Evolutionary conservation across 2,113 vertebrate species (phyloP), one percentile per base, ranked within the genome.

Genomic region (Neolamprologus modestus): DNA sequence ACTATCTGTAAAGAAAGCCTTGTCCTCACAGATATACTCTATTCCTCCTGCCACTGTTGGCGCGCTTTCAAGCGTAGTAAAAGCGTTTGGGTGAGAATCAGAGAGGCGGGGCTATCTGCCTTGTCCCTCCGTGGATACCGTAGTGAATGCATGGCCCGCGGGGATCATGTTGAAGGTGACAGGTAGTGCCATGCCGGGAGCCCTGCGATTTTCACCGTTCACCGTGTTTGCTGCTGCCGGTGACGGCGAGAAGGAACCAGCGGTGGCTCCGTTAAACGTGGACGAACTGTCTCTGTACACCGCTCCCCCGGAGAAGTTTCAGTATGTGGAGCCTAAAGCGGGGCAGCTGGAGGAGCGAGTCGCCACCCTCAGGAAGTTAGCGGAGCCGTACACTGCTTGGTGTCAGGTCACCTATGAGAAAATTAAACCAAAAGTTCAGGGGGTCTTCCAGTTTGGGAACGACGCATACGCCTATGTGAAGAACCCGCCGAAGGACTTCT

Each of bases 401-500:
- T 95, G 89, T 52, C 89, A 97, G 97, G 96, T 91, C 86, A 93
- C 92, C 16, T 98, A 97, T 78, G 90, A 82, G 57, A 94, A 93
- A 87, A 87, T 97, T 91, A 93, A 97, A 91, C 98, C 98, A 89
- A 97, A 89, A 90, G 92, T 98, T 92, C 96, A 98, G 84, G 95
- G 88, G 45, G 93, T 96, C 35, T 82, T 97, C 92, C 97, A 96
- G 76, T 93, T 92, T 61, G 97, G 98, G 31, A 96, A 86, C 89
- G 98, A 97, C 57, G 88, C 95, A 47, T 98, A 92, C 94, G 93
- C 81, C 21, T 97, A 97, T 93, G 91, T 99, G 40, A 96, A 97
- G 91, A 95, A 97, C 88, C 98, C 98, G 2, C 98, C 98, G 31
- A 95, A 97, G 89, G 97, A 97, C 84, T 99, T 99, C 96, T 99